A percentile compares a stretch with the other conserved stretches of the same genome.
phyloP scores from a whole-genome alignment of 2,797 vertebrate genomes.

The Cygnus olor region DNA sequence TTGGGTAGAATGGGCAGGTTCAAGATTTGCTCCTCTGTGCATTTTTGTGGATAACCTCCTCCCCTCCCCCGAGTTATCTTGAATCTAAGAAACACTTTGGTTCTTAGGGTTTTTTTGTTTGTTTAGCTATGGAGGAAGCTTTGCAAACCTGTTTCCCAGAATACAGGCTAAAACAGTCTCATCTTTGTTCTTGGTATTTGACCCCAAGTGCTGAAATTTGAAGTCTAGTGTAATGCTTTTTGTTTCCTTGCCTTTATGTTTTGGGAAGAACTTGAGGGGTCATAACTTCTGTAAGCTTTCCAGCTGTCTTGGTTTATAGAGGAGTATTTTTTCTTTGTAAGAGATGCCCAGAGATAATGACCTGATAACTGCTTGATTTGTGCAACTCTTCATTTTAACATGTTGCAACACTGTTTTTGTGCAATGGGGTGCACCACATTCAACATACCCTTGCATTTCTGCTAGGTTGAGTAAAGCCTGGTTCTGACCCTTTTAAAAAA shows the following conservation, averaged over 20 bases:
- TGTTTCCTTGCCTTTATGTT: not conserved
- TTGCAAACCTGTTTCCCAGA: not conserved
- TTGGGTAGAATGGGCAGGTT: not conserved
- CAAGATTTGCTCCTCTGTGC: not conserved
- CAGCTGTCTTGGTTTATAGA: not conserved
- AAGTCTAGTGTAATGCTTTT: not conserved
- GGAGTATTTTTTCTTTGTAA: not conserved
- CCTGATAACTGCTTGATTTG: not conserved
- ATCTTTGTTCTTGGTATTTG: not conserved
- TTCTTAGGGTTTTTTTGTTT: not conserved
- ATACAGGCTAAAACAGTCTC: not conserved
- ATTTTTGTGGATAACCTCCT: not conserved
- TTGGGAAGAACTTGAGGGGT: not conserved
- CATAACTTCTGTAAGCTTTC: not conserved
- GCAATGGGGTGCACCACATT: not conserved
- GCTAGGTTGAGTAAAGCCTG: not conserved
- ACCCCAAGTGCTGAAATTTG: not conserved
- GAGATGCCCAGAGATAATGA: not conserved
- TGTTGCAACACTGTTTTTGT: slow-evolving; percentile 15
- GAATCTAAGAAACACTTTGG: not conserved
- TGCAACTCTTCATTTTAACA: slow-evolving; percentile 5
- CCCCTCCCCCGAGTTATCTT: not conserved
- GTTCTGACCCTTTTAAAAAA: not conserved
- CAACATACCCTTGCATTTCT: not conserved
- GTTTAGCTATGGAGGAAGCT: not conserved